Evolutionary conservation across 2,888 invertebrate species (phyloP).

Genomic region (Apocheima hispidaria): DNA sequence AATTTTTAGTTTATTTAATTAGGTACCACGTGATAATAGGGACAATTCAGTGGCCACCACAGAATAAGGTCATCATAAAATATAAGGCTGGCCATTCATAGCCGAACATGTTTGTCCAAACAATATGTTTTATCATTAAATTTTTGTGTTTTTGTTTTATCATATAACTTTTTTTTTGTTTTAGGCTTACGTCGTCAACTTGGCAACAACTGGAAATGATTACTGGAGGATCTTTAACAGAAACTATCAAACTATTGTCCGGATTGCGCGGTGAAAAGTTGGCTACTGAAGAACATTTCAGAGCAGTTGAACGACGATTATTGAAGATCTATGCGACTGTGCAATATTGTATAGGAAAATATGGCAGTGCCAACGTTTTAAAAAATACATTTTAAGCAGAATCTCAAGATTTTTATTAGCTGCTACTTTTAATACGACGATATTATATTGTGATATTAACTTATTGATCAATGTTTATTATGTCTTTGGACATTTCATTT

Average conservation of each 20-base stretch:
- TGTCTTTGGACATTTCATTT: no score
- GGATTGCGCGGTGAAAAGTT: constrained; percentile 87
- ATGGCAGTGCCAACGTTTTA: constrained; percentile 82
- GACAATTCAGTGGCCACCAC: no score
- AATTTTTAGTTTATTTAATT: no score
- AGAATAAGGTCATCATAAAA: background rate
- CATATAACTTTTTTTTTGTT: constrained; percentile 10
- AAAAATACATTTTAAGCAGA: constrained; percentile 52
- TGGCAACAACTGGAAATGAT: constrained; percentile 90
- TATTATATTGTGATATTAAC: no score
- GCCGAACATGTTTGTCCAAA: constrained; percentile 4
- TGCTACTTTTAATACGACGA: background rate
- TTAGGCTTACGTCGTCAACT: constrained; percentile 89
- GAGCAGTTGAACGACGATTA: constrained; percentile 92
- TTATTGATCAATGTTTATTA: background rate
- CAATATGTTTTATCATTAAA: background rate
- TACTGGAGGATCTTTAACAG: constrained; percentile 90
- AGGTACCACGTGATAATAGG: no score
- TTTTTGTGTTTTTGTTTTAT: background rate
- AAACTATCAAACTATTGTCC: constrained; percentile 76
- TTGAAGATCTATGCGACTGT: constrained; percentile 91
- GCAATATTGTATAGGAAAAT: constrained; percentile 89
- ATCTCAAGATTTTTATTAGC: constrained; percentile 22
- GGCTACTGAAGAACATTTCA: constrained; percentile 90
- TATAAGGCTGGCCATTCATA: constrained; percentile 16